phyloP scores from a whole-genome alignment of 2,797 vertebrate genomes.

The Clangula hyemalis region DNA sequence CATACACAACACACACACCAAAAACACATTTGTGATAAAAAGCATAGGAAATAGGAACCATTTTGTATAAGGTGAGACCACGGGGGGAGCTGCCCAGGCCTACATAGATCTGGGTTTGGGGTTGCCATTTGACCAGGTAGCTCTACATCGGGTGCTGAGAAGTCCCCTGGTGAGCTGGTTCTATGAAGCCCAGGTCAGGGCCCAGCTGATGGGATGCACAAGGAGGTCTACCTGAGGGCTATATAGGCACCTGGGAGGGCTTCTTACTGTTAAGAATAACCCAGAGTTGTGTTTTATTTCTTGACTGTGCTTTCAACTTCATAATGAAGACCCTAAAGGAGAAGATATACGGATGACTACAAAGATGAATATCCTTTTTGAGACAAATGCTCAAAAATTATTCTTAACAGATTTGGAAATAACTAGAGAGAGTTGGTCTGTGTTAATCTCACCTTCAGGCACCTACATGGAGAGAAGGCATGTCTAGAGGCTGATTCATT shows the following conservation, averaged over 20 bases:
- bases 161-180: background rate
- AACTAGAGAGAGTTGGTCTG: background rate
- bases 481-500: background rate
- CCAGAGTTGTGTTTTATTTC: background rate
- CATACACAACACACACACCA: too few relatives aligned
- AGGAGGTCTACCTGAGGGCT: background rate
- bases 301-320: background rate
- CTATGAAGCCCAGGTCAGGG: background rate
- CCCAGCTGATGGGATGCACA: background rate
- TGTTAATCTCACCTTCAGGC: background rate
- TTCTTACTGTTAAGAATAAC: background rate
- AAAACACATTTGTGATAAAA: background rate
- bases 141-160: background rate
- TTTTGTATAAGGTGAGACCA: background rate
- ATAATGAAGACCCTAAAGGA: background rate
- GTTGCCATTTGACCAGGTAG: background rate
- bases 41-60: background rate
- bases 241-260: background rate
- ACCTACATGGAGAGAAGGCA: background rate
- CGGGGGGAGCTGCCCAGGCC: background rate
- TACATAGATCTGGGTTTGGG: background rate
- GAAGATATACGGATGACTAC: background rate
- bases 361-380: background rate
- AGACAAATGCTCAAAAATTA: background rate
- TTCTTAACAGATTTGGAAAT: background rate